Evolutionary conservation across 2,797 vertebrate genomes (phyloP).

Genomic region (Enteromius paludinosus): DNA sequence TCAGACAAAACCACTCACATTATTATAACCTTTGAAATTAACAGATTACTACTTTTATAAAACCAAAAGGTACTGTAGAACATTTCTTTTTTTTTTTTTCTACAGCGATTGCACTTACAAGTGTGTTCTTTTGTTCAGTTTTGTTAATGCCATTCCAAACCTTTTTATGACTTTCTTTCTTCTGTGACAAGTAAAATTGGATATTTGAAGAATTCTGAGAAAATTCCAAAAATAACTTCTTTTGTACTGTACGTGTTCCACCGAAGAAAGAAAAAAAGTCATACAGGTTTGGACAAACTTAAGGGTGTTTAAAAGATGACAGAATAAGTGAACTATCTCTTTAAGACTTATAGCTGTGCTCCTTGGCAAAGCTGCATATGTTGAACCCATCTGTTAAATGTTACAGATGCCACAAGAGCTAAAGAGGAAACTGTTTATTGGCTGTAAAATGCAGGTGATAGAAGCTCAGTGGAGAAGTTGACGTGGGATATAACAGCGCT

Average conservation of each 20-base stretch:
- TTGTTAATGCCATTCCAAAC: not conserved
- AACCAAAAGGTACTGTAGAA: not conserved
- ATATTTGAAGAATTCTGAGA: not conserved
- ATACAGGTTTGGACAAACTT: not conserved
- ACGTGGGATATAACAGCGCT: constrained; percentile 36
- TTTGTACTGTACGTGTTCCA: not conserved
- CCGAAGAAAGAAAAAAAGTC: not conserved
- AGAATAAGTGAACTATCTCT: not conserved
- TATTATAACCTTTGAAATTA: constrained; percentile 8
- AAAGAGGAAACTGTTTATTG: constrained; percentile 39
- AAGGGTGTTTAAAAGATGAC: not conserved
- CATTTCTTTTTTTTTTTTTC: not conserved
- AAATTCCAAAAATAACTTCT: not conserved
- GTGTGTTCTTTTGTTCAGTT: not conserved
- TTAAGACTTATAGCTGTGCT: not conserved
- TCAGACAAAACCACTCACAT: constrained; percentile 1
- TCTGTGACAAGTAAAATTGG: not conserved
- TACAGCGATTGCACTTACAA: not conserved
- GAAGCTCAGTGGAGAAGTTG: constrained; percentile 35
- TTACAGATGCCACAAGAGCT: constrained; percentile 29
- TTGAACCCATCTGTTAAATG: constrained; percentile 42
- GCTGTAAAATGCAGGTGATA: constrained; percentile 40
- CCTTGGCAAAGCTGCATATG: constrained; percentile 6
- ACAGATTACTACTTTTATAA: not conserved
- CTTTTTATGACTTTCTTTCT: not conserved